Percentiles rank a stretch among this genome's conserved stretches.
These are phyloP conservation scores for Cerastis rubricosa DNA, from an alignment of 2,888 invertebrate species.

Conservation along the genomic window DNA sequence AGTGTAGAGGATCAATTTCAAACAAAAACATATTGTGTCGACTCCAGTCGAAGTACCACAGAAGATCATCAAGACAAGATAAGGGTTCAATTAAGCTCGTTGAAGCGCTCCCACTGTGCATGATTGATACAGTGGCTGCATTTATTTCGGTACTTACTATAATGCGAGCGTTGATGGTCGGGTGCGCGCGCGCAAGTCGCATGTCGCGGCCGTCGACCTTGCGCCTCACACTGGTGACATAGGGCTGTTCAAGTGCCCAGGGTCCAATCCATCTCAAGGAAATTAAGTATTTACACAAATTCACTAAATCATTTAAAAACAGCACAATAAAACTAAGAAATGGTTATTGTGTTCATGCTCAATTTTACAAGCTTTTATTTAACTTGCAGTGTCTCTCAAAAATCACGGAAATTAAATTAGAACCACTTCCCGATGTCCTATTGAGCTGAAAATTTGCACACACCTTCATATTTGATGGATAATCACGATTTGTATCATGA, in stretches of 20 bases:
- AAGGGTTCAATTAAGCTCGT: slow-evolving; percentile 40
- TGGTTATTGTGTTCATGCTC: not conserved
- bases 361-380: not conserved
- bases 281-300: not conserved
- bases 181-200: slow-evolving; percentile 64
- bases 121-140: slow-evolving; percentile 45
- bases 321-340: not conserved
- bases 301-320: not conserved
- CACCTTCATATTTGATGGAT: no score
- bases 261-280: not conserved
- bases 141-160: slow-evolving; percentile 39
- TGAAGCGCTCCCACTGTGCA: slow-evolving; percentile 31
- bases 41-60: not conserved
- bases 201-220: slow-evolving; percentile 77
- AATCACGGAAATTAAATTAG: no score
- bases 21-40: slow-evolving; percentile 8
- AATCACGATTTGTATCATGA: no score
- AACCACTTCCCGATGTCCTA: no score
- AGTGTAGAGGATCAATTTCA: not conserved
- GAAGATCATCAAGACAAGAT: slow-evolving; percentile 27
- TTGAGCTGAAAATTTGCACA: no score
- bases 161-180: slow-evolving; percentile 37
- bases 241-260: slow-evolving; percentile 36
- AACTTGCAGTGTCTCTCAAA: no score
- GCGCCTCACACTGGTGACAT: slow-evolving; percentile 51